A percentile compares a stretch with the other conserved stretches of the same genome.
These are phyloP conservation scores for Scolopax rusticola DNA, from an alignment of 2,797 vertebrate genomes.

Conservation along the genomic window DNA sequence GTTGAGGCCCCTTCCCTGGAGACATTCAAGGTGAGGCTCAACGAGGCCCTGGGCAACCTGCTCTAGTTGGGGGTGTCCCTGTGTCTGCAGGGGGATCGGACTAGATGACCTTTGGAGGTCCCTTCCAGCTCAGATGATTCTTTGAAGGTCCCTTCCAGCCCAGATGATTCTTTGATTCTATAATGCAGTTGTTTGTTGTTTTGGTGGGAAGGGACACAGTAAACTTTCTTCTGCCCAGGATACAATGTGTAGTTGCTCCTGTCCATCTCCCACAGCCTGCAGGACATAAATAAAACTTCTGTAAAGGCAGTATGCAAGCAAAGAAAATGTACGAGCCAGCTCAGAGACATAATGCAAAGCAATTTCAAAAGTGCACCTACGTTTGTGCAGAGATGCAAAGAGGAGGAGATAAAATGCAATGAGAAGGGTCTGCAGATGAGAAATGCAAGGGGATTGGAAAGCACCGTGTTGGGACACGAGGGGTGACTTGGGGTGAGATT, in stretches of 20 bases:
- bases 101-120: no score
- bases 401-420: background rate
- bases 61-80: no score
- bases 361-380: background rate
- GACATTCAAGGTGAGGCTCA: no score
- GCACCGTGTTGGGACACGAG: background rate
- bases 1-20: no score
- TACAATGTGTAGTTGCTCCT: rapidly evolving
- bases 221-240: background rate
- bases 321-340: background rate
- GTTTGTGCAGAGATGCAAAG: background rate
- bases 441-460: background rate
- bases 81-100: no score
- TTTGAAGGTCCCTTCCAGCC: no score
- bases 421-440: background rate
- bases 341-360: background rate
- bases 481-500: background rate
- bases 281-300: background rate
- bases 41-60: no score
- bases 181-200: background rate
- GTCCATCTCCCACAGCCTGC: background rate
- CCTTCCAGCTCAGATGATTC: no score
- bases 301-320: background rate
- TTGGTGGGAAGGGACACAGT: background rate
- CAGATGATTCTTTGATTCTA: no score